A percentile compares a stretch with the other conserved stretches of the same genome.
These are phyloP conservation scores for Pithys albifrons DNA, from an alignment of 2,113 vertebrate genomes.

Conservation along the genomic window DNA sequence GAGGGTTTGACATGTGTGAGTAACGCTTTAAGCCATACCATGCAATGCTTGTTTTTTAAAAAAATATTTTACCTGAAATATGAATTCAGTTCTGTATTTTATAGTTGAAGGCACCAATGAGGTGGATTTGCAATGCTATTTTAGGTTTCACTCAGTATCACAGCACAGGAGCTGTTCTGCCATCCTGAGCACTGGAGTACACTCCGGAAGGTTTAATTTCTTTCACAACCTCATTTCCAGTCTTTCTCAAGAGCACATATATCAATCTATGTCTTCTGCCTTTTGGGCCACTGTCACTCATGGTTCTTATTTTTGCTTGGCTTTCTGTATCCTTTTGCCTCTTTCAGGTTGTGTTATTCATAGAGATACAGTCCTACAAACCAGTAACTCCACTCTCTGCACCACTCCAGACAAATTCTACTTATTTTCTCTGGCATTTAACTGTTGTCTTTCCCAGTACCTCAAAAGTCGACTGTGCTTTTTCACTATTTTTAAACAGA, in stretches of 20 bases:
- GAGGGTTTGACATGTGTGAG: not conserved
- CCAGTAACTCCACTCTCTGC: not conserved
- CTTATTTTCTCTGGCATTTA: not conserved
- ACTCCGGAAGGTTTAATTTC: not conserved
- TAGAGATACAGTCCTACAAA: not conserved
- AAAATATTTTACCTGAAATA: not conserved
- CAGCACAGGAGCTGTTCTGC: not conserved
- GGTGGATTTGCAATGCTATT: not conserved
- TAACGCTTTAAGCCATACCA: not conserved
- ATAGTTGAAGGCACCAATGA: rapidly evolving
- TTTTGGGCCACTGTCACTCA: not conserved
- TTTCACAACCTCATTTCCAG: not conserved
- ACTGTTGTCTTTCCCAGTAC: not conserved
- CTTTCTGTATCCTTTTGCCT: not conserved
- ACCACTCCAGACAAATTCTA: not conserved
- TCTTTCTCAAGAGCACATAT: not conserved
- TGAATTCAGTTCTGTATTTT: not conserved
- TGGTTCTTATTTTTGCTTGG: not conserved
- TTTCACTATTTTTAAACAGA: not conserved
- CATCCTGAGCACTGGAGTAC: not conserved
- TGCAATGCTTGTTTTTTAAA: not conserved
- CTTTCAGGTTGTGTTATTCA: not conserved
- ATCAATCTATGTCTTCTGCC: not conserved
- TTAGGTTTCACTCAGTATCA: not conserved
- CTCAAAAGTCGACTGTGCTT: not conserved